phyloP scores from a whole-genome alignment of 2,888 invertebrate genomes.

The Sphinx pinastri region DNA sequence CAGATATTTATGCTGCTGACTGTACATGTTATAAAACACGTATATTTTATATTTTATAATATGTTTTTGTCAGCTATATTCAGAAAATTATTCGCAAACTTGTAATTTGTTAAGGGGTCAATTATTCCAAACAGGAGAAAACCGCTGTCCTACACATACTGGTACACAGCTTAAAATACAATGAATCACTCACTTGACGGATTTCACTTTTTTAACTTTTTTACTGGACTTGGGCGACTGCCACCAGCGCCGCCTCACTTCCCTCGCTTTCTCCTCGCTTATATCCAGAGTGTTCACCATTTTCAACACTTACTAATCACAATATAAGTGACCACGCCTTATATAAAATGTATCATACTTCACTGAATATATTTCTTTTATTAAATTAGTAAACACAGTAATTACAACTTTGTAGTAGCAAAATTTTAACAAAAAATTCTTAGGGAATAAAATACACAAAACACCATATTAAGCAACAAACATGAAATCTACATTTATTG shows the following conservation, averaged over 20 bases:
- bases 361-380: background rate
- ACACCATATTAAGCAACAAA: no score
- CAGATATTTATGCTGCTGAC: no score
- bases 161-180: background rate
- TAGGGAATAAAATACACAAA: no score
- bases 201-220: conserved; percentile 54
- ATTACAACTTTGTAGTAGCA: no score
- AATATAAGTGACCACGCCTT: conserved; percentile 19
- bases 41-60: no score
- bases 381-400: background rate
- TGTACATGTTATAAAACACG: no score
- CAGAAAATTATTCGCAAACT: no score
- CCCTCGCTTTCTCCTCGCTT: conserved; percentile 59
- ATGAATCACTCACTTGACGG: conserved; percentile 46
- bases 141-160: background rate
- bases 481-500: background rate
- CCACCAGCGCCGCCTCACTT: conserved; percentile 69
- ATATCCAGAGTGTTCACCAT: conserved; percentile 58
- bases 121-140: background rate
- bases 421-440: no score
- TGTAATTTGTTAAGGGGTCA: no score
- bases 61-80: no score
- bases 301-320: background rate
- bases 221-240: conserved; percentile 62
- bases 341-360: background rate